phyloP scores from a whole-genome alignment of 1,140 invertebrate genomes.

The Matsumurasca onukii region DNA sequence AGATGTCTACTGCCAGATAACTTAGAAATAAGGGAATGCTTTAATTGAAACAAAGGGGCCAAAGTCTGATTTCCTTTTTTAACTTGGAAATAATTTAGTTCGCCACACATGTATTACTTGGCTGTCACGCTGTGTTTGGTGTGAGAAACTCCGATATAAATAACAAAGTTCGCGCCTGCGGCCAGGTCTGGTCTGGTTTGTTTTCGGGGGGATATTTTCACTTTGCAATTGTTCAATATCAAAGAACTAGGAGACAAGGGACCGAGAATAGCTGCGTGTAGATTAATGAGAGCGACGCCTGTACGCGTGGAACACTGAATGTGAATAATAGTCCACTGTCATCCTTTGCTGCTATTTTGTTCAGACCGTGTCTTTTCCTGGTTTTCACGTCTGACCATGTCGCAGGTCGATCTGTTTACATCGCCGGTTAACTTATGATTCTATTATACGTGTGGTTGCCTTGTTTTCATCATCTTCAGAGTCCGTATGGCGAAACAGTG shows the following conservation, averaged over 20 bases:
- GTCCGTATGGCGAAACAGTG: too few species aligned
- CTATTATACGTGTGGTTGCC: neutral
- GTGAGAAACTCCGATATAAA: too few species aligned
- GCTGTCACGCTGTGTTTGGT: too few species aligned
- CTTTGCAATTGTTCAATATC: constrained; percentile 27
- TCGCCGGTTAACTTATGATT: neutral
- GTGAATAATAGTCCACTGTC: constrained; percentile 3
- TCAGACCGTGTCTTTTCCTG: neutral
- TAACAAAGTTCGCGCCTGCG: too few species aligned
- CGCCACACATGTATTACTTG: too few species aligned
- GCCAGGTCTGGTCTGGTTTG: constrained; percentile 4
- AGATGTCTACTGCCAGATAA: too few species aligned
- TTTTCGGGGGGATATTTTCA: constrained; percentile 14
- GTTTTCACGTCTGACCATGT: neutral
- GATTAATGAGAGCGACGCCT: constrained; percentile 14
- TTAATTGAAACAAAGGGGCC: too few species aligned
- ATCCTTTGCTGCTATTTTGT: neutral
- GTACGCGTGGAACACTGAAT: neutral
- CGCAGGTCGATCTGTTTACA: neutral
- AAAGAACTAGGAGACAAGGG: constrained; percentile 23
- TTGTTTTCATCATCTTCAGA: neutral
- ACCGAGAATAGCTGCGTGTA: neutral
- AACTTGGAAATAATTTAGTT: too few species aligned
- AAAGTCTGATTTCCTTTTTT: too few species aligned
- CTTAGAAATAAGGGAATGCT: too few species aligned